Evolutionary conservation across 1,140 invertebrate genomes (phyloP).

Genomic region (Caenorhabditis tropicalis): DNA sequence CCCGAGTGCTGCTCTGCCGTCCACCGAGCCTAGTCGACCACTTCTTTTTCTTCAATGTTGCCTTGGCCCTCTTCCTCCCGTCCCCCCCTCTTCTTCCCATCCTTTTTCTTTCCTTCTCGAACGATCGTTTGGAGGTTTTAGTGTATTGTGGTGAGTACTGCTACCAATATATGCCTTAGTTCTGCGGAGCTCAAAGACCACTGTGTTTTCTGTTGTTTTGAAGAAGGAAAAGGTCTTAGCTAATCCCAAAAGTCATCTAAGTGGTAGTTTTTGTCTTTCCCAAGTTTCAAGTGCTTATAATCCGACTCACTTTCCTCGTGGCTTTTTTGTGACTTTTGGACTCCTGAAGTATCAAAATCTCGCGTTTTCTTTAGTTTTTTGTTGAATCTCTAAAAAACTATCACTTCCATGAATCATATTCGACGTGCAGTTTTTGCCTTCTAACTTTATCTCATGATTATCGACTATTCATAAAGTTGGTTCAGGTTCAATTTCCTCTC

Average conservation of each 20-base stretch:
- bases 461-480: no score
- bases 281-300: not conserved
- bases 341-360: no score
- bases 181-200: conserved; percentile 10
- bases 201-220: not conserved
- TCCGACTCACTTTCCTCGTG: not conserved
- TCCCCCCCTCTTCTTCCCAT: not conserved
- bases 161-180: not conserved
- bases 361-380: no score
- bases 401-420: no score
- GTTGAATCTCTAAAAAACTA: no score
- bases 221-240: not conserved
- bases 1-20: not conserved
- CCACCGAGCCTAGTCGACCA: not conserved
- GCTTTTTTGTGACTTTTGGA: no score
- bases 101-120: conserved; percentile 7
- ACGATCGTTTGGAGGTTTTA: conserved; percentile 28
- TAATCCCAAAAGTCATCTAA: not conserved
- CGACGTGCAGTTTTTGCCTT: no score
- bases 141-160: conserved; percentile 11
- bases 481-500: not conserved
- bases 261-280: not conserved
- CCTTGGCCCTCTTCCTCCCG: not conserved
- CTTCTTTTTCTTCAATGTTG: not conserved
- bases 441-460: no score